These are phyloP conservation scores for Parapsyche elsis DNA, from an alignment of 1,140 invertebrate genomes.

Conservation along the genomic window DNA sequence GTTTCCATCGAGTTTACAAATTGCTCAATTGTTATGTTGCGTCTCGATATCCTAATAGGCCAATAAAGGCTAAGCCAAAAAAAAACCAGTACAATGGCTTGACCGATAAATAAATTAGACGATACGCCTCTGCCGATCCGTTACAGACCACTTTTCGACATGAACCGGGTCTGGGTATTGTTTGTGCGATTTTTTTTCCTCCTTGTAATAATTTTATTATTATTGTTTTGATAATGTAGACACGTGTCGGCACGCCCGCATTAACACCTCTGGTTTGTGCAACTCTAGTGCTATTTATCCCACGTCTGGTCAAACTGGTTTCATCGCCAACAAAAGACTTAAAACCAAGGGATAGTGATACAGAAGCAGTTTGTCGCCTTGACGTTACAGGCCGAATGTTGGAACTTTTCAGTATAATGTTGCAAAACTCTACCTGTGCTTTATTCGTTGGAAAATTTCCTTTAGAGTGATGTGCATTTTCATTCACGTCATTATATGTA, in stretches of 20 bases:
- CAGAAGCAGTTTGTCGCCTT: too few species aligned
- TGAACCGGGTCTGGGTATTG: slow-evolving; percentile 10
- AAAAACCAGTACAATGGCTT: too few species aligned
- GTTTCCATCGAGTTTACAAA: neutral
- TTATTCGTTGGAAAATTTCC: too few species aligned
- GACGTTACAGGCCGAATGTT: too few species aligned
- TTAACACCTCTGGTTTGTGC: slow-evolving; percentile 13
- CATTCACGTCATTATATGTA: too few species aligned
- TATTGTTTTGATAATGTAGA: slow-evolving; percentile 24
- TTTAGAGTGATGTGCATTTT: too few species aligned
- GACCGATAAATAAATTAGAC: neutral
- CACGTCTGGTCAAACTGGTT: slow-evolving; percentile 15
- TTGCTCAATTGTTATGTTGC: neutral
- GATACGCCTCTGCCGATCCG: neutral
- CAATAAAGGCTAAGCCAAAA: neutral
- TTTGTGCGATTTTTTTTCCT: neutral
- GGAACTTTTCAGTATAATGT: too few species aligned
- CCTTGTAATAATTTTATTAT: neutral
- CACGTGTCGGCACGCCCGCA: slow-evolving; percentile 20
- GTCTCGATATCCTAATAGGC: neutral
- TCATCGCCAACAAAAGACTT: neutral
- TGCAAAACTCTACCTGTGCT: too few species aligned
- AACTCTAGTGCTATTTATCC: neutral
- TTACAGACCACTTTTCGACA: neutral
- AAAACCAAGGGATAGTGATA: neutral